phyloP scores from a whole-genome alignment of 2,888 invertebrate genomes.

The Drosophila buzzatii region DNA sequence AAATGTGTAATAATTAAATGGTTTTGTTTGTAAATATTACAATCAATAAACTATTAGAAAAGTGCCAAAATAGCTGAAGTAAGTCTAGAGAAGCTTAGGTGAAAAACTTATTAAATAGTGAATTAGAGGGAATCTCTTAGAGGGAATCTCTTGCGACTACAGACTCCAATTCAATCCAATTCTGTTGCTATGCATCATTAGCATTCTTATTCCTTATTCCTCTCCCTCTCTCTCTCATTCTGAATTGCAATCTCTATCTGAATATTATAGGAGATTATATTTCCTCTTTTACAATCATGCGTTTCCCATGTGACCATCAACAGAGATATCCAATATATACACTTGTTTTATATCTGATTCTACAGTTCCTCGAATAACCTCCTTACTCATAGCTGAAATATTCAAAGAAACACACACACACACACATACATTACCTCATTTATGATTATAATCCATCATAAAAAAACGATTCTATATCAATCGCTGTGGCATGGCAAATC shows the following conservation, averaged over 20 bases:
- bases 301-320: neutral
- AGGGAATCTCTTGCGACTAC: too few relatives aligned
- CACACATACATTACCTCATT: neutral
- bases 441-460: slow-evolving; percentile 58
- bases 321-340: neutral
- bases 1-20: neutral
- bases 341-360: neutral
- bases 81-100: neutral
- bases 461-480: slow-evolving; percentile 29
- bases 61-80: too few relatives aligned
- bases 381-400: neutral
- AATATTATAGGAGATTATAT: too few relatives aligned
- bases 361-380: neutral
- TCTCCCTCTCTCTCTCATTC: neutral
- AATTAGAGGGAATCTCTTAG: too few relatives aligned
- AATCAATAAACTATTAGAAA: neutral
- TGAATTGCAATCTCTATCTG: too few relatives aligned
- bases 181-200: neutral
- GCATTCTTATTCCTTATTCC: too few relatives aligned
- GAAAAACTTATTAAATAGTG: neutral
- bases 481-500: slow-evolving; percentile 51
- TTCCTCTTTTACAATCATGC: too few relatives aligned
- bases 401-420: neutral
- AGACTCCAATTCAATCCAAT: too few relatives aligned
- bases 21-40: neutral